Conservation (phyloP, 2,113 vertebrate genomes). For the Salvelinus namaycush region DNA sequence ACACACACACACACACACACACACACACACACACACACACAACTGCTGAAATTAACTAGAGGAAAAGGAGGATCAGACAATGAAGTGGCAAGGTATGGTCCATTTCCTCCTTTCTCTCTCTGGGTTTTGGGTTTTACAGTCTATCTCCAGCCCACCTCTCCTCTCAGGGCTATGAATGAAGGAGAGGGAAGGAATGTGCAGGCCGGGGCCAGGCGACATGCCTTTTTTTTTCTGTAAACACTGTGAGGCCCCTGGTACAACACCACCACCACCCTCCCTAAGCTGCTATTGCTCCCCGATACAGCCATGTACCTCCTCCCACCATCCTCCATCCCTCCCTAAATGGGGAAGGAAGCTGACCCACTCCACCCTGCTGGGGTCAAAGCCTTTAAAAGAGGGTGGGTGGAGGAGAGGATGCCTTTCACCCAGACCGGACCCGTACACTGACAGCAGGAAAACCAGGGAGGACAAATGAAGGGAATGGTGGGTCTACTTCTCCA, state of each 20-base stretch:
- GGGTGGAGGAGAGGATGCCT: constrained; percentile 14
- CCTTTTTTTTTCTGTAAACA: constrained; percentile 54
- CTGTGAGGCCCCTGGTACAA: background rate
- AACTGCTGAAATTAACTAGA: background rate
- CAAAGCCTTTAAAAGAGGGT: constrained; percentile 38
- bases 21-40: background rate
- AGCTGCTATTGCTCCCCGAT: background rate
- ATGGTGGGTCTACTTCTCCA: constrained; percentile 31
- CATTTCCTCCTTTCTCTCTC: constrained; percentile 30
- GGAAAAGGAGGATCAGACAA: constrained; percentile 46
- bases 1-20: background rate
- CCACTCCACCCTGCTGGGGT: constrained; percentile 42
- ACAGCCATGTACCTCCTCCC: background rate
- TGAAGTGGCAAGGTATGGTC: constrained; percentile 42
- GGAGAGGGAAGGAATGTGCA: constrained; percentile 7
- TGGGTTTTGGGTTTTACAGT: constrained; percentile 27
- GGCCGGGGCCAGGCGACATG: constrained; percentile 14
- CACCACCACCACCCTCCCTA: constrained; percentile 7
- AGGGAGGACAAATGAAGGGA: constrained; percentile 48
- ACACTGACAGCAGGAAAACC: constrained; percentile 53
- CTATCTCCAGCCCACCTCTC: constrained; percentile 17
- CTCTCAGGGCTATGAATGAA: constrained; percentile 23
- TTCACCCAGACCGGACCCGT: background rate
- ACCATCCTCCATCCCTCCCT: background rate
- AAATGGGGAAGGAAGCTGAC: constrained; percentile 47